Evolutionary conservation across 2,113 vertebrate species (phyloP).

Genomic region (Zonotrichia leucophrys): DNA sequence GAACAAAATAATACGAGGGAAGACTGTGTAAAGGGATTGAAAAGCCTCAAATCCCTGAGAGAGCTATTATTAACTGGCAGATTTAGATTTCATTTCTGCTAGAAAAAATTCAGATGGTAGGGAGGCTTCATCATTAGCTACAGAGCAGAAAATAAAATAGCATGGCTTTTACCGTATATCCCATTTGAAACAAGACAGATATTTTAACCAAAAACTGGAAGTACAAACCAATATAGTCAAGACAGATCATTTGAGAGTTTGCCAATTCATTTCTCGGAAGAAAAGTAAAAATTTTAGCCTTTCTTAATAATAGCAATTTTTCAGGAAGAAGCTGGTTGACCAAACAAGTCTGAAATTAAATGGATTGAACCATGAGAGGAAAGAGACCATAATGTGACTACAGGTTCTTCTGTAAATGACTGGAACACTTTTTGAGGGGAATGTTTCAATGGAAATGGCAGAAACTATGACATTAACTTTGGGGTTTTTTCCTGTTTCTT

Average conservation of each 20-base stretch:
- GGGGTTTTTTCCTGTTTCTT: background rate
- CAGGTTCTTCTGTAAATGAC: background rate
- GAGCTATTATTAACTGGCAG: slow-evolving; percentile 22
- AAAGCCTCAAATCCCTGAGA: slow-evolving; percentile 11
- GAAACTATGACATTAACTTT: background rate
- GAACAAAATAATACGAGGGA: background rate
- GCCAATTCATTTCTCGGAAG: background rate
- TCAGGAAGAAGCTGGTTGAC: background rate
- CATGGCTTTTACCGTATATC: background rate
- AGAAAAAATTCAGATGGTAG: background rate
- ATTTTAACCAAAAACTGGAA: background rate
- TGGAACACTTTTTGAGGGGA: background rate
- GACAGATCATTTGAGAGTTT: background rate
- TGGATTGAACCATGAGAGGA: background rate
- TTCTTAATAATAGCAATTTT: background rate
- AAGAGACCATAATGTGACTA: background rate
- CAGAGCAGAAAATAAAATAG: slow-evolving; percentile 8
- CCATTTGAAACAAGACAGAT: background rate
- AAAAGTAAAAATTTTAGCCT: slow-evolving; percentile 2
- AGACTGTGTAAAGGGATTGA: slow-evolving; percentile 14
- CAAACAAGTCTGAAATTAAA: background rate
- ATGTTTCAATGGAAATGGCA: background rate
- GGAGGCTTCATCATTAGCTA: slow-evolving; percentile 9
- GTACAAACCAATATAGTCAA: background rate
- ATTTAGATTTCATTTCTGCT: slow-evolving; percentile 36